phyloP scores from a whole-genome alignment of 2,888 invertebrate genomes.

The Incurvaria masculella region DNA sequence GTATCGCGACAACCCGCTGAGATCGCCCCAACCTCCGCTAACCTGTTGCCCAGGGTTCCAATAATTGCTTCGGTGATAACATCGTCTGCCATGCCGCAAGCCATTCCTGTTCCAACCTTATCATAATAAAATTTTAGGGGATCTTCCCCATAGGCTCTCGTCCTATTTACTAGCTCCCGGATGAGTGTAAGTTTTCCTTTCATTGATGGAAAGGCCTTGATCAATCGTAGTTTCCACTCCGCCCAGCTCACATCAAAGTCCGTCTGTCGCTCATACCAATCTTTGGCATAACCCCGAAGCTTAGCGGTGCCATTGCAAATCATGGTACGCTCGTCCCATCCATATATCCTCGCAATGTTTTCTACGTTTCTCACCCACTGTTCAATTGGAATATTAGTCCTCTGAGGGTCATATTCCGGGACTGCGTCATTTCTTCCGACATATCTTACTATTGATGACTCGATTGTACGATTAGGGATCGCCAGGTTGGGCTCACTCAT shows the following conservation, averaged over 20 bases:
- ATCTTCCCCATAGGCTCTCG: conserved; percentile 8
- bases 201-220: conserved; percentile 10
- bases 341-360: conserved; percentile 13
- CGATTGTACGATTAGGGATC: no score
- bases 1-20: conserved; percentile 11
- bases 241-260: conserved; percentile 12
- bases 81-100: conserved; percentile 8
- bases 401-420: conserved; percentile 12
- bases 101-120: conserved; percentile 12
- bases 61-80: conserved; percentile 10
- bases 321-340: conserved; percentile 16
- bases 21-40: conserved; percentile 7
- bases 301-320: conserved; percentile 17
- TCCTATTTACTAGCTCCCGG: conserved; percentile 10
- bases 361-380: conserved; percentile 17
- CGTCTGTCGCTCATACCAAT: conserved; percentile 15
- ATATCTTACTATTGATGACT: no score
- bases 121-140: conserved; percentile 12
- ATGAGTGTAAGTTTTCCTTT: conserved; percentile 11
- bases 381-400: conserved; percentile 9
- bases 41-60: conserved; percentile 10
- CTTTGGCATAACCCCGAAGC: conserved; percentile 14
- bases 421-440: no score
- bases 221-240: conserved; percentile 10
- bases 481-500: no score